Conservation (phyloP, 2,888 invertebrate species). For the Cephonodes hylas region DNA sequence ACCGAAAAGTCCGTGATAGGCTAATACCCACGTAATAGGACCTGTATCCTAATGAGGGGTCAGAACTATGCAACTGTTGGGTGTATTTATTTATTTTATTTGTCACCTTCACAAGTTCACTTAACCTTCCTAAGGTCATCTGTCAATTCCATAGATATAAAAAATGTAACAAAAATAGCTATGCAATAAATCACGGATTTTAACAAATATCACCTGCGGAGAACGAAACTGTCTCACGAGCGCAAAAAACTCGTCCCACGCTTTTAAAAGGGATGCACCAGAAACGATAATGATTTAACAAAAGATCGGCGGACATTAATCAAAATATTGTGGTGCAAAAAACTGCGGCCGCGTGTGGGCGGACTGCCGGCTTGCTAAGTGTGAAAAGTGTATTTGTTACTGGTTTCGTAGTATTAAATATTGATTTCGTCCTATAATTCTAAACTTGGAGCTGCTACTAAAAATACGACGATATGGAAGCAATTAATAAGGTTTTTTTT, state of each 20-base stretch:
- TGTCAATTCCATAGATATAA: background rate
- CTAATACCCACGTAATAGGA: too few species aligned
- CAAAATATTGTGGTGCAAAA: conserved; percentile 49
- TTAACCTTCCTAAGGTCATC: background rate
- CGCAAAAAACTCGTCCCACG: conserved; percentile 12
- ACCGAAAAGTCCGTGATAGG: too few species aligned
- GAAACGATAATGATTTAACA: conserved; percentile 63
- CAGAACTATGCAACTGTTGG: too few species aligned
- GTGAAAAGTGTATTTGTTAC: background rate
- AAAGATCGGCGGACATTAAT: conserved; percentile 56
- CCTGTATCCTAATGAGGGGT: too few species aligned
- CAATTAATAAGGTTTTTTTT: too few species aligned
- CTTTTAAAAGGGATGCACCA: conserved; percentile 52
- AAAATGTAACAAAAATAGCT: background rate
- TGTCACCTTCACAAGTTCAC: too few species aligned
- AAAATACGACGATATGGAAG: too few species aligned
- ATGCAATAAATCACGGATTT: background rate
- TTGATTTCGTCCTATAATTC: too few species aligned
- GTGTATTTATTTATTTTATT: too few species aligned
- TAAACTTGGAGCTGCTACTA: too few species aligned
- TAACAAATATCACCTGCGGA: background rate
- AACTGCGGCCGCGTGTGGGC: conserved; percentile 3
- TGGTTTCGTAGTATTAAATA: background rate
- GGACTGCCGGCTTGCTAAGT: background rate
- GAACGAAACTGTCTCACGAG: background rate